phyloP scores from a whole-genome alignment of 2,113 vertebrate species.

The Dipodomys stephensi region DNA sequence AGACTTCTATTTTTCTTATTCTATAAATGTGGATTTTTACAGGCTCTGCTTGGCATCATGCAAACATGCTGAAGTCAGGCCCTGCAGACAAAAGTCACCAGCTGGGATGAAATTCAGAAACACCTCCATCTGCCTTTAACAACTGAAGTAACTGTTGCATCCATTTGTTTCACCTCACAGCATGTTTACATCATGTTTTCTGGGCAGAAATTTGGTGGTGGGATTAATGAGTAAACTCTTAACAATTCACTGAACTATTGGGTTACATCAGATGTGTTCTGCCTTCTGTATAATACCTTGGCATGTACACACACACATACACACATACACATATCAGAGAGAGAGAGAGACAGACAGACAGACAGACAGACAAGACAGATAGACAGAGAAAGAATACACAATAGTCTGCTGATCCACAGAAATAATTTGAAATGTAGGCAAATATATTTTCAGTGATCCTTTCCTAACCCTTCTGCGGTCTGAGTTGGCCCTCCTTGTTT shows the following conservation, averaged over 20 bases:
- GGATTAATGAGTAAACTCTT: not conserved
- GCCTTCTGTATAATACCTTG: not conserved
- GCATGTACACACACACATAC: rapidly evolving
- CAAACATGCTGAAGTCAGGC: not conserved
- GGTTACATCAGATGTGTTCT: not conserved
- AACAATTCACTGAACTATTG: not conserved
- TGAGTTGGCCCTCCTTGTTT: not conserved
- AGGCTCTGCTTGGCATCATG: slow-evolving; percentile 14
- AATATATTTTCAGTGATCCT: not conserved
- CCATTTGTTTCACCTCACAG: not conserved
- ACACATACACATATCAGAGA: not conserved
- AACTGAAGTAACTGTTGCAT: not conserved
- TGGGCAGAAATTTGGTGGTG: not conserved
- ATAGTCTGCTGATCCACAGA: not conserved
- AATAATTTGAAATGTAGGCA: not conserved
- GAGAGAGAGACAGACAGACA: not conserved
- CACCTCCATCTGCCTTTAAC: not conserved
- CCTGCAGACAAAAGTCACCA: slow-evolving; percentile 27
- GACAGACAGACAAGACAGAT: too few species aligned
- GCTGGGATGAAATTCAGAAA: not conserved
- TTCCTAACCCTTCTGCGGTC: not conserved
- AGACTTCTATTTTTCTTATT: not conserved
- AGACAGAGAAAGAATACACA: too few species aligned
- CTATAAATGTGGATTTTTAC: slow-evolving; percentile 33
- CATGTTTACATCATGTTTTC: not conserved